Evolutionary conservation across 2,888 invertebrate species (phyloP), one percentile per base, ranked within the genome.

Genomic region (Drosophila barbarae): DNA sequence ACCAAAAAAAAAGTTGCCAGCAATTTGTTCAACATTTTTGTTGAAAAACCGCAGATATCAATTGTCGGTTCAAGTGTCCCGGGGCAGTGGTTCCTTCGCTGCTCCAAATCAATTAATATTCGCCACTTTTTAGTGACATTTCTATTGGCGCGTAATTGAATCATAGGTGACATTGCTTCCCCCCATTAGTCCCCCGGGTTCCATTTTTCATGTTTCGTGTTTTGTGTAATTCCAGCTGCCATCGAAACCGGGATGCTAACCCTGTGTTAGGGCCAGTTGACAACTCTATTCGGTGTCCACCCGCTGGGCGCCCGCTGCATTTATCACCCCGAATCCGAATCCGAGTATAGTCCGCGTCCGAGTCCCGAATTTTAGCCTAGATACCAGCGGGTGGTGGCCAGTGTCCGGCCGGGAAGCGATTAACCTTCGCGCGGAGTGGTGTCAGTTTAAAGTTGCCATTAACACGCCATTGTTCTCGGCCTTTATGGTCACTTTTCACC

Each of bases 31-130:
- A 81, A 85, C 79, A 82, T 82, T 82, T 82, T 84, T 84, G 85
- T 73, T 73, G 60, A 72, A 83, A 66, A 77, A 87, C 86, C 87
- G 60, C 87, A 87, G 74, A 85, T 86, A 87, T 87, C 86, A 87
- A 86, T 87, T 87, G 86, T 73, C 87, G 78, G 77, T 84, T 80
- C 76, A 74, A 72, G 77, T 69, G 70, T 72, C 64, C 61, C 63
- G 67, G 49, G 50, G 47, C 42, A 54, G 57, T 46, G 51, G 13
- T 49, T 56, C 26, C 50, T 53, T 56, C 30, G 35, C 44, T 21
- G 46, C 32, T 18, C 13, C 51, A 51, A 51, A 60, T 58, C 66
- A 70, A 83, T 76, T 71, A 83, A 83, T 77, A 74, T 72, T 66
- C 72, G 58, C 65, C 50, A 52, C 47, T 72, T 72, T 68, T 63